A percentile compares a stretch with the other conserved stretches of the same genome.
These are phyloP conservation scores for Hyaena hyaena DNA, from an alignment of 2,113 vertebrate genomes.

Conservation along the genomic window DNA sequence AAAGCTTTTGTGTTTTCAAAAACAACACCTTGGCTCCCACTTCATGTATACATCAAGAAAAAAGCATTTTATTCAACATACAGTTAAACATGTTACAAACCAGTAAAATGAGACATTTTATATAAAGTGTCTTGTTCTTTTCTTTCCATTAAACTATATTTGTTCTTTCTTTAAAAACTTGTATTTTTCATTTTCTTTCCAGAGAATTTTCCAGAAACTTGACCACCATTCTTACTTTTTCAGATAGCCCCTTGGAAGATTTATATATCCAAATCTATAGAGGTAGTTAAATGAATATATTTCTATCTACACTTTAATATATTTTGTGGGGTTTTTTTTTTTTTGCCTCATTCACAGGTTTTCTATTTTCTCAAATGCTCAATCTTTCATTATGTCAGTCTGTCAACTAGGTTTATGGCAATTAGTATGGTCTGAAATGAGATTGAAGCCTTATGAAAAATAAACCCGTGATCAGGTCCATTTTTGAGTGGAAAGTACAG, in stretches of 20 bases:
- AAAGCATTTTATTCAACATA: not conserved
- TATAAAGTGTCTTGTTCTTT: not conserved
- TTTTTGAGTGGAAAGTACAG: not conserved
- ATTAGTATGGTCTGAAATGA: not conserved
- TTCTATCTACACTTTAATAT: not conserved
- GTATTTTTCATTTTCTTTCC: not conserved
- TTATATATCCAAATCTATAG: not conserved
- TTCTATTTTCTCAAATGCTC: not conserved
- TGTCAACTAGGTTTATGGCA: not conserved
- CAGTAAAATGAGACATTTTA: constrained; percentile 13
- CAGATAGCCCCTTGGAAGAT: not conserved
- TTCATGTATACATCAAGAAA: not conserved
- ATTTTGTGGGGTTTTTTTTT: not conserved
- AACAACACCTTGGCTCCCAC: not conserved
- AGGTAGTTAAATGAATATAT: not conserved
- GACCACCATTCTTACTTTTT: not conserved
- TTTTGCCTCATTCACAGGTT: not conserved
- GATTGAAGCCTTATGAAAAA: not conserved
- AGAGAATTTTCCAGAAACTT: not conserved
- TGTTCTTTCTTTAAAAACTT: not conserved
- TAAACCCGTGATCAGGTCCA: not conserved
- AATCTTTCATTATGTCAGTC: not conserved
- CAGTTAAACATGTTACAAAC: not conserved
- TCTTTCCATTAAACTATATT: not conserved
- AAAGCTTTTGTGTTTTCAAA: constrained; percentile 16